phyloP scores from a whole-genome alignment of 2,888 invertebrate genomes.

The Elaeidobius kamerunicus region DNA sequence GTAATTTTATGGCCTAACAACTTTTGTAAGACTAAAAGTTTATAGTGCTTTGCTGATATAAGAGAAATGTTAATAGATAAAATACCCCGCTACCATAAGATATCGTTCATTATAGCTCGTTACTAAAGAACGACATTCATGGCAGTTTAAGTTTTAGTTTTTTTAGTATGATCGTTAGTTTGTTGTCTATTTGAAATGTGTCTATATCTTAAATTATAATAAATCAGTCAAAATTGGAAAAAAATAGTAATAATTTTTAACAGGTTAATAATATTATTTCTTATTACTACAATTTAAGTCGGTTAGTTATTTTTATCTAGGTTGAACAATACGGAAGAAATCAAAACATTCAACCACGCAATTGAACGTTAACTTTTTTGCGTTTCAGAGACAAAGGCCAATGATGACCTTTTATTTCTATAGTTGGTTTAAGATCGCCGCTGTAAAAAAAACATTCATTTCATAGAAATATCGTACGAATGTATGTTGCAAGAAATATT shows the following conservation, averaged over 20 bases:
- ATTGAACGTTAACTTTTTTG: conserved; percentile 18
- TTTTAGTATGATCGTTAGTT: too few relatives aligned
- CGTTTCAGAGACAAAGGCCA: conserved; percentile 17
- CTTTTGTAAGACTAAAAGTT: conserved; percentile 6
- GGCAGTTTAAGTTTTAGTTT: conserved; percentile 2
- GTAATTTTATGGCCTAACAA: conserved; percentile 10
- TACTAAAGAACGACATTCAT: conserved; percentile 15
- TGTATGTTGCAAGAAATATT: conserved; percentile 21
- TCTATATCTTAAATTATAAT: background rate
- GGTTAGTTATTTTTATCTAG: too few relatives aligned
- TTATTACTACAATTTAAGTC: too few relatives aligned
- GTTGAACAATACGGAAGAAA: conserved; percentile 21
- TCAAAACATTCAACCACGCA: conserved; percentile 14
- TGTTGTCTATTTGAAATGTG: too few relatives aligned
- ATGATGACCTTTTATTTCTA: conserved; percentile 23
- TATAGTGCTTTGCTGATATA: conserved; percentile 12
- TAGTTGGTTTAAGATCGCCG: conserved; percentile 25
- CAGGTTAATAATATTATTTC: too few relatives aligned
- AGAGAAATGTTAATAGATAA: conserved; percentile 24
- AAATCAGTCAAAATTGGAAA: background rate
- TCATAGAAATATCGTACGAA: conserved; percentile 24
- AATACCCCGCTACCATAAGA: conserved; percentile 1
- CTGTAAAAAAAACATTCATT: conserved; percentile 19
- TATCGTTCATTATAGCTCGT: conserved; percentile 8
- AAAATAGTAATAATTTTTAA: too few relatives aligned